phyloP scores from a whole-genome alignment of 2,888 invertebrate species.

The Yponomeuta plumbellus region DNA sequence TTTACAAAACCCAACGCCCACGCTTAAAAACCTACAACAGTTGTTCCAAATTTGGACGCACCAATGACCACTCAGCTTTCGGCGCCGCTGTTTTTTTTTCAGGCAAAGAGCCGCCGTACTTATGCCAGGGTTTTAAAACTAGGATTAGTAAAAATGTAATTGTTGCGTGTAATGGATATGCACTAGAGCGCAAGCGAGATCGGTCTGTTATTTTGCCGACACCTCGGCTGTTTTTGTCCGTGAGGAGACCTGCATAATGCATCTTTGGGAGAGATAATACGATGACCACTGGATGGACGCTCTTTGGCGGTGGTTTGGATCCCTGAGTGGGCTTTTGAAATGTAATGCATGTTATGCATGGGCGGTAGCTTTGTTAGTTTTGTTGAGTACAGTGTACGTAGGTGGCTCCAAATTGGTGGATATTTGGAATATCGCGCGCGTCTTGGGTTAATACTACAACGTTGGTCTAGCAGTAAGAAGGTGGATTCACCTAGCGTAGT shows the following conservation, averaged over 20 bases:
- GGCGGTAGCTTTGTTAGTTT: neutral
- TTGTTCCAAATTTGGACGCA: constrained; percentile 40
- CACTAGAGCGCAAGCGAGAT: constrained; percentile 65
- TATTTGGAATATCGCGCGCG: too few species aligned
- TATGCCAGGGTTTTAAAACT: constrained; percentile 22
- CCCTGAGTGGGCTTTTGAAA: constrained; percentile 8
- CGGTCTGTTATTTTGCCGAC: constrained; percentile 52
- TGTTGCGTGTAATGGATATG: constrained; percentile 68
- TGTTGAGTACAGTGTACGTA: too few species aligned
- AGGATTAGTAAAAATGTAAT: constrained; percentile 48
- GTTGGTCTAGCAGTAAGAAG: too few species aligned
- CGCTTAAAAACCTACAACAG: constrained; percentile 27
- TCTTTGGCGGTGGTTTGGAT: constrained; percentile 11
- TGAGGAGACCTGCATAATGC: constrained; percentile 22
- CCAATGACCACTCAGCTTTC: constrained; percentile 41
- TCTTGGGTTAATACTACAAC: too few species aligned
- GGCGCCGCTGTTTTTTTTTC: constrained; percentile 33
- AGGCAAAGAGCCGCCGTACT: constrained; percentile 30
- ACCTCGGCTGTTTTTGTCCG: constrained; percentile 39
- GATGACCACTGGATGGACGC: constrained; percentile 27
- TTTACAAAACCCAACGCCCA: constrained; percentile 29
- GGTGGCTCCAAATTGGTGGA: too few species aligned
- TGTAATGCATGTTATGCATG: neutral
- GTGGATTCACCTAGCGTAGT: too few species aligned
- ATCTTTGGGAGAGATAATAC: constrained; percentile 22